Conservation (phyloP, 2,113 vertebrate genomes). For the Percopsis transmontana region DNA sequence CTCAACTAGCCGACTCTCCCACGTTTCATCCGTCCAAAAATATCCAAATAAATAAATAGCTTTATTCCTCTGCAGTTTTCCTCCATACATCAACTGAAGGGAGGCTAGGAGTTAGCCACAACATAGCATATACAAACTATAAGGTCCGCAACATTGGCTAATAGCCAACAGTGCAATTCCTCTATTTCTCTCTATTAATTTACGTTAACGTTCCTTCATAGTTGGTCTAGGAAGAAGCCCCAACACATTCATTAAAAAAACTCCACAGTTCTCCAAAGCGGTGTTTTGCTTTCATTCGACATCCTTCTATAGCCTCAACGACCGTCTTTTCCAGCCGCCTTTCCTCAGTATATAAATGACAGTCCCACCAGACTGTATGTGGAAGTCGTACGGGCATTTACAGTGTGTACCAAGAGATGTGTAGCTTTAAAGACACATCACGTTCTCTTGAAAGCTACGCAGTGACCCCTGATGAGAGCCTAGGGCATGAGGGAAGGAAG, state of each 20-base stretch:
- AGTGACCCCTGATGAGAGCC: background rate
- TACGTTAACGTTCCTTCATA: too few relatives aligned
- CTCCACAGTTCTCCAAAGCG: conserved; percentile 16
- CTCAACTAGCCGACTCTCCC: conserved; percentile 26
- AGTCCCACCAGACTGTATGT: conserved; percentile 2
- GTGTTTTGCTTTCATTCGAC: conserved; percentile 29
- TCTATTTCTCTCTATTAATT: too few relatives aligned
- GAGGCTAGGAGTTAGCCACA: background rate
- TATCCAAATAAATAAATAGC: conserved; percentile 1
- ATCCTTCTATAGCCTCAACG: conserved; percentile 12
- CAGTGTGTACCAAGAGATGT: conserved; percentile 14
- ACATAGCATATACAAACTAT: background rate
- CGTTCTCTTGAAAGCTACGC: background rate
- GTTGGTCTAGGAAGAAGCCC: background rate
- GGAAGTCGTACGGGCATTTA: conserved; percentile 32
- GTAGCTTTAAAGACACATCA: background rate
- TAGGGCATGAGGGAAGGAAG: background rate
- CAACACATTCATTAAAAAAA: conserved; percentile 22
- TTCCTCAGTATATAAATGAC: conserved; percentile 37
- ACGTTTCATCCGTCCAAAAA: conserved; percentile 38
- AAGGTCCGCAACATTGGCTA: too few relatives aligned
- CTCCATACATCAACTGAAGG: background rate
- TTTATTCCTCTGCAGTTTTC: background rate
- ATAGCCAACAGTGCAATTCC: too few relatives aligned
- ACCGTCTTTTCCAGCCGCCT: background rate